Evolutionary conservation across 2,113 vertebrate genomes (phyloP).

Genomic region (Cricetomys ansorgei): DNA sequence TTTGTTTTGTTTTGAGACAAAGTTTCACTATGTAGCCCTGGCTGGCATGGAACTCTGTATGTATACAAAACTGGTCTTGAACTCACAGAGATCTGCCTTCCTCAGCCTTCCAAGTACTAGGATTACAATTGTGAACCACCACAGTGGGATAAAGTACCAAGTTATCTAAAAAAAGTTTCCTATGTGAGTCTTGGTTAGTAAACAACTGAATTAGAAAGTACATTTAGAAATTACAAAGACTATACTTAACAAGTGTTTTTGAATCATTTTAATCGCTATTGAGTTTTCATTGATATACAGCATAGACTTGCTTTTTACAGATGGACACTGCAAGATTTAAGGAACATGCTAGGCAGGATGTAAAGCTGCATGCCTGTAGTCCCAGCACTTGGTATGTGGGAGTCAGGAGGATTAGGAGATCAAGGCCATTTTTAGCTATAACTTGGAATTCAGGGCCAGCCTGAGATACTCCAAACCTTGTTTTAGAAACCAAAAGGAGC

Average conservation of each 20-base stretch:
- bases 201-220: constrained; percentile 5
- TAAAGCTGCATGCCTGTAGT: neutral
- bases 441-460: neutral
- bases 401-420: neutral
- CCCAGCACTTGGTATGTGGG: no score
- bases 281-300: neutral
- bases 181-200: neutral
- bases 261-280: neutral
- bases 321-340: neutral
- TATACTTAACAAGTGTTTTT: neutral
- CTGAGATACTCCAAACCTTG: neutral
- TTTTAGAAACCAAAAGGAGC: neutral
- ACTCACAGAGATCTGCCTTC: neutral
- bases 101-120: neutral
- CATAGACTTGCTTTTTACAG: neutral
- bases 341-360: neutral
- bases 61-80: neutral
- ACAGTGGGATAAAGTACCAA: neutral
- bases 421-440: neutral
- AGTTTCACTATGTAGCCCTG: neutral
- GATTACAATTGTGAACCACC: neutral
- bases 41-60: neutral
- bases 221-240: constrained; percentile 4
- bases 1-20: neutral
- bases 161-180: neutral